Conservation (phyloP, 2,797 vertebrate species). For the Arctocebus calabarensis region DNA sequence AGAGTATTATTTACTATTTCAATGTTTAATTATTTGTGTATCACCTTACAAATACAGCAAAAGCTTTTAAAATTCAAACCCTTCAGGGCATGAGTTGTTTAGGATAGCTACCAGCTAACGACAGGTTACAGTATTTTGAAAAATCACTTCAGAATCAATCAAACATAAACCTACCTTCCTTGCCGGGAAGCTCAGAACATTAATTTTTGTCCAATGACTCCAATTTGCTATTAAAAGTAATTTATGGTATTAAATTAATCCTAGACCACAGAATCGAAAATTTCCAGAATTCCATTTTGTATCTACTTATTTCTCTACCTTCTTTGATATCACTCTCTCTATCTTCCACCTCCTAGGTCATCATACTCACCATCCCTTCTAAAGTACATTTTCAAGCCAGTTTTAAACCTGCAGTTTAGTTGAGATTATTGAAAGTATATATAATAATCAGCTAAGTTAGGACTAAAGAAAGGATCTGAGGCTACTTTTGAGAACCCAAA, state of each 20-base stretch:
- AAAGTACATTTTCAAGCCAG: neutral
- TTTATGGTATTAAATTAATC: neutral
- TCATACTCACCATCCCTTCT: neutral
- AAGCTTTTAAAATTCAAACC: constrained; percentile 37
- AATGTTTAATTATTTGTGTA: neutral
- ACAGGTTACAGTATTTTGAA: neutral
- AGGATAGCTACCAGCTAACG: neutral
- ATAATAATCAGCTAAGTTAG: neutral
- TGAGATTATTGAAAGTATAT: neutral
- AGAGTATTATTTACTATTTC: constrained; percentile 5
- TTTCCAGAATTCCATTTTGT: neutral
- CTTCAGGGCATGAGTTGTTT: constrained; percentile 16
- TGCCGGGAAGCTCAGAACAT: neutral
- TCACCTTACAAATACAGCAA: neutral
- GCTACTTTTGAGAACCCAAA: constrained; percentile 41
- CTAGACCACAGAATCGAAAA: neutral
- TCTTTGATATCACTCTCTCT: neutral
- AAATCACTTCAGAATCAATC: constrained; percentile 39
- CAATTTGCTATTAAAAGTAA: constrained; percentile 50
- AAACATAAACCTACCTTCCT: neutral
- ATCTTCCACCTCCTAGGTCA: neutral
- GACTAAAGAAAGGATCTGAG: neutral
- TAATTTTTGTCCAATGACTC: constrained; percentile 8
- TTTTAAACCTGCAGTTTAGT: constrained; percentile 31
- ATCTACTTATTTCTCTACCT: neutral